phyloP scores from a whole-genome alignment of 2,888 invertebrate species.

The Dascillus cervinus region DNA sequence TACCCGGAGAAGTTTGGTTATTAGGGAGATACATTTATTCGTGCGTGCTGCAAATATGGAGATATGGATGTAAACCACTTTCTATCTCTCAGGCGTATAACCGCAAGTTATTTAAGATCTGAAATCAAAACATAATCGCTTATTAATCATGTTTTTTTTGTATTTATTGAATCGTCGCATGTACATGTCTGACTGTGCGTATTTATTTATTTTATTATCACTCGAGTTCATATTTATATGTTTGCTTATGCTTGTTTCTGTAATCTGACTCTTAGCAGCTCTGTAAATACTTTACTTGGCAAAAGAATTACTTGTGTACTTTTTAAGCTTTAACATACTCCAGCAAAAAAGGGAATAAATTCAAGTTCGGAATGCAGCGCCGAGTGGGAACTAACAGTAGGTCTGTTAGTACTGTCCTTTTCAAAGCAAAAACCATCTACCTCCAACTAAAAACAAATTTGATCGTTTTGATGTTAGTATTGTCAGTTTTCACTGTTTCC shows the following conservation, averaged over 20 bases:
- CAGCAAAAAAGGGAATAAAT: too few species aligned
- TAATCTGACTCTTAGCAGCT: too few species aligned
- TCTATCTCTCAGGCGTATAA: constrained; percentile 15
- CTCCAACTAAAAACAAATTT: too few species aligned
- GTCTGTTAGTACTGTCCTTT: too few species aligned
- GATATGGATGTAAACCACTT: constrained; percentile 18
- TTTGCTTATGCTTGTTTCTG: constrained; percentile 16
- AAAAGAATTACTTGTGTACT: too few species aligned
- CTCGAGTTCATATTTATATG: constrained; percentile 23
- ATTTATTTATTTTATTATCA: constrained; percentile 27
- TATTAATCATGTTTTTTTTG: constrained; percentile 23
- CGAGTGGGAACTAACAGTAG: too few species aligned
- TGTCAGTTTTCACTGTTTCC: too few species aligned
- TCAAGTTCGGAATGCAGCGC: too few species aligned
- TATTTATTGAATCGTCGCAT: constrained; percentile 26
- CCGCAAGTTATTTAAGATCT: constrained; percentile 19
- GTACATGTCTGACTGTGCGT: constrained; percentile 21
- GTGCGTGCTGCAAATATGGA: constrained; percentile 18
- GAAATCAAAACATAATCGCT: constrained; percentile 24
- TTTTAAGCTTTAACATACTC: too few species aligned
- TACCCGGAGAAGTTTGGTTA: constrained; percentile 11
- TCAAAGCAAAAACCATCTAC: too few species aligned
- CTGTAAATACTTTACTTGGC: too few species aligned
- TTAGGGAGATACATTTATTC: constrained; percentile 13
- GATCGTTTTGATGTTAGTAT: too few species aligned